Evolutionary conservation across 2,888 invertebrate genomes (phyloP).

Genomic region (Elysia crispata): DNA sequence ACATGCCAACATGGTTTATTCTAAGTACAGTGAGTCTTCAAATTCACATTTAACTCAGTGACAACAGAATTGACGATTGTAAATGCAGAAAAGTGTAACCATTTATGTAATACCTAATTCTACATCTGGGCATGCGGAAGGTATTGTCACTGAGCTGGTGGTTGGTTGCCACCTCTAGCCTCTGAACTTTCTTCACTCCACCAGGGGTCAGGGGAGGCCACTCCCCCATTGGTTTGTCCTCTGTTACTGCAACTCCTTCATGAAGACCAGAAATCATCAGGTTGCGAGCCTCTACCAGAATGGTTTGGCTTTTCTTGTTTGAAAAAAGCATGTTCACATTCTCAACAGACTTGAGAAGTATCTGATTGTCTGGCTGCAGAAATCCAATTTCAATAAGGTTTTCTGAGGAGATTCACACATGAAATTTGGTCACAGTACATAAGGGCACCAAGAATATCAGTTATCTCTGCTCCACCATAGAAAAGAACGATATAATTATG

Average conservation of each 20-base stretch:
- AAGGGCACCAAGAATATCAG: too few species aligned
- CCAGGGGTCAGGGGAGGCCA: constrained; percentile 66
- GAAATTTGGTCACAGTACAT: too few species aligned
- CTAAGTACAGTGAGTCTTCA: too few species aligned
- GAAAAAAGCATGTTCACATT: constrained; percentile 88
- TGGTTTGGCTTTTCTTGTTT: constrained; percentile 86
- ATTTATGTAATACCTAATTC: constrained; percentile 78
- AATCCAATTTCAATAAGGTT: constrained; percentile 80
- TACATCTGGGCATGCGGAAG: constrained; percentile 80
- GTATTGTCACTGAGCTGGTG: constrained; percentile 66
- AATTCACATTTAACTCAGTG: background rate
- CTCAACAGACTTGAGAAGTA: constrained; percentile 84
- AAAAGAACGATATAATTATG: too few species aligned
- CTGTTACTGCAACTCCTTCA: constrained; percentile 79
- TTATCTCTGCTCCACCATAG: too few species aligned
- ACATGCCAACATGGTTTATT: too few species aligned
- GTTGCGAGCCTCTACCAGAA: constrained; percentile 83
- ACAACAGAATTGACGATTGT: background rate
- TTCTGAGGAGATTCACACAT: constrained; percentile 56
- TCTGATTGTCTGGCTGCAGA: constrained; percentile 66
- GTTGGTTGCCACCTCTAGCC: constrained; percentile 60
- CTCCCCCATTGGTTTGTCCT: constrained; percentile 62
- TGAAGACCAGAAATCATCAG: constrained; percentile 91
- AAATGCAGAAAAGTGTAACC: background rate
- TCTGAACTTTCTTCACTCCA: constrained; percentile 56